These are phyloP conservation scores for Biston betularia DNA, from an alignment of 2,888 invertebrate genomes.

Conservation along the genomic window DNA sequence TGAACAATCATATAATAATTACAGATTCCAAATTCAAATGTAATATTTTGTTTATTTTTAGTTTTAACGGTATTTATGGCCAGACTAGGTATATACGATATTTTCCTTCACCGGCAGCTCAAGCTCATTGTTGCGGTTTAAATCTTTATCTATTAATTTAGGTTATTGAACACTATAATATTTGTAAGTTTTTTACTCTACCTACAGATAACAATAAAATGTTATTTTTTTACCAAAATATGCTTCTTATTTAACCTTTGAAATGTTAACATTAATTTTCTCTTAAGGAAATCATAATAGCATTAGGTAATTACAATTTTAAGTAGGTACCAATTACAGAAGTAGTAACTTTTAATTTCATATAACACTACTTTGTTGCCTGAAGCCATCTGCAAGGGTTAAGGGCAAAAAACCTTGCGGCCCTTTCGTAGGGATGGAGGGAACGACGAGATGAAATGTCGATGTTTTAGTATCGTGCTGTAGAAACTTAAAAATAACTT, in stretches of 20 bases:
- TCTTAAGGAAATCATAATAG: conserved; percentile 16
- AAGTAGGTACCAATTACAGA: conserved; percentile 35
- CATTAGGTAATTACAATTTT: not conserved
- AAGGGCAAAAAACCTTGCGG: conserved; percentile 40
- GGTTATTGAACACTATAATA: too few species aligned
- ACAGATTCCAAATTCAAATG: too few species aligned
- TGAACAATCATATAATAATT: too few species aligned
- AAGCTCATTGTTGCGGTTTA: too few species aligned
- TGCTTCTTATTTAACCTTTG: not conserved
- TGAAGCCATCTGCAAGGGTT: conserved; percentile 55
- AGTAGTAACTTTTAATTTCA: conserved; percentile 25
- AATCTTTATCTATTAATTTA: too few species aligned
- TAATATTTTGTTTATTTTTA: too few species aligned
- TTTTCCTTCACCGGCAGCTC: too few species aligned
- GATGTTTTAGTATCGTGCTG: not conserved
- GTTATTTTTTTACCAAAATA: not conserved
- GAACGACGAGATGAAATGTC: not conserved
- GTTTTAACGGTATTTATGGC: too few species aligned
- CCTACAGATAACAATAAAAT: too few species aligned
- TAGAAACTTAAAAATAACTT: too few species aligned
- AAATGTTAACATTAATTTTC: conserved; percentile 17
- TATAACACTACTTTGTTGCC: conserved; percentile 37
- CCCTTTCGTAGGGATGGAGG: conserved; percentile 22
- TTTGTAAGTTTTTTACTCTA: too few species aligned
- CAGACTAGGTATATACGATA: too few species aligned